These are phyloP conservation scores for Montipora capitata DNA, from an alignment of 92 coral and sea anemone genomes.

Conservation along the genomic window DNA sequence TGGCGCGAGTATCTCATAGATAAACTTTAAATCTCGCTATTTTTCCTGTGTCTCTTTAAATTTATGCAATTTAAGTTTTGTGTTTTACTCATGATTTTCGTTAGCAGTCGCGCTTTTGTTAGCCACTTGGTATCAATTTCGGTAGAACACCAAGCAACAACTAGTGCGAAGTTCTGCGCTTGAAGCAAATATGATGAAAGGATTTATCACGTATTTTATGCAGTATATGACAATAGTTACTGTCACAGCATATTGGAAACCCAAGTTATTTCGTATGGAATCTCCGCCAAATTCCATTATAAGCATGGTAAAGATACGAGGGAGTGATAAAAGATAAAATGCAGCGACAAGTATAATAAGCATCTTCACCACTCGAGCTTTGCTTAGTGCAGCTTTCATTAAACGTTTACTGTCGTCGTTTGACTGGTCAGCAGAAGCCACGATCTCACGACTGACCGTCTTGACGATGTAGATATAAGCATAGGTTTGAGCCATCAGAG, in stretches of 20 bases:
- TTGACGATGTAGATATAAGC: conserved; percentile 68
- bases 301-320: conserved; percentile 80
- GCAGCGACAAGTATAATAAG: conserved; percentile 73
- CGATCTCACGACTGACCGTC: conserved; percentile 47
- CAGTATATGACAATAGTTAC: conserved; percentile 78
- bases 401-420: conserved; percentile 19
- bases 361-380: conserved; percentile 77
- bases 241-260: conserved; percentile 59
- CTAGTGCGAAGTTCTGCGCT: conserved; percentile 80
- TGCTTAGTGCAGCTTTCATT: conserved; percentile 58
- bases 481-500: conserved; percentile 69
- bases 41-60: too few species aligned
- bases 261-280: conserved; percentile 4
- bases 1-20: too few species aligned
- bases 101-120: too few species aligned
- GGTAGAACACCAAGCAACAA: conserved; percentile 18
- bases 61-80: too few species aligned
- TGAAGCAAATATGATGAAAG: conserved; percentile 82
- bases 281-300: conserved; percentile 65
- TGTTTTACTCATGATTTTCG: too few species aligned
- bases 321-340: conserved; percentile 82
- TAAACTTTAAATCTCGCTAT: too few species aligned
- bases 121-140: neutral
- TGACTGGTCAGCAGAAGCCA: neutral
- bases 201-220: conserved; percentile 83